A percentile compares a stretch with the other conserved stretches of the same genome.
These are phyloP conservation scores for Xiphorhynchus elegans DNA, from an alignment of 2,113 vertebrate species.

Conservation along the genomic window DNA sequence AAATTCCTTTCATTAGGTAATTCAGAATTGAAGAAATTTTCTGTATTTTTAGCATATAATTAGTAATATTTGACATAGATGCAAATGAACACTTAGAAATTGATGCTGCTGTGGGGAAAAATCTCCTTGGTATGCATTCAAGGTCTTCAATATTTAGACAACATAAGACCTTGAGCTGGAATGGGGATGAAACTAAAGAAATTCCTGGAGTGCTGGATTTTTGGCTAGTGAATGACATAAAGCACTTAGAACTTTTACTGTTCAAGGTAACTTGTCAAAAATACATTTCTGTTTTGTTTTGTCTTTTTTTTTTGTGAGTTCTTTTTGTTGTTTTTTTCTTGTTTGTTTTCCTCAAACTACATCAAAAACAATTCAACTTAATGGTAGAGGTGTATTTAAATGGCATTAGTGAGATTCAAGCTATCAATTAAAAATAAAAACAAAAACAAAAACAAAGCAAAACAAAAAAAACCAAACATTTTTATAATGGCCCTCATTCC, in stretches of 20 bases:
- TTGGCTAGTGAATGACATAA: not conserved
- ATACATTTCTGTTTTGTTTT: not conserved
- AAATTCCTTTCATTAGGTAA: not conserved
- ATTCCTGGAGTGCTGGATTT: not conserved
- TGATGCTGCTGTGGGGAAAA: not conserved
- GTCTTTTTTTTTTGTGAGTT: not conserved
- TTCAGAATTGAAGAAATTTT: not conserved
- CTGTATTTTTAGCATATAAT: not conserved
- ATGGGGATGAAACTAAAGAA: not conserved
- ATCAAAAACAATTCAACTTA: not conserved
- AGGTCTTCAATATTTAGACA: not conserved
- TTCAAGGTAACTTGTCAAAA: not conserved
- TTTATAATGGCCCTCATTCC: not conserved
- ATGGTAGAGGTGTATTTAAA: not conserved
- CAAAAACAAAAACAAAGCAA: no score
- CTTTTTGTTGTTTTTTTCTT: not conserved
- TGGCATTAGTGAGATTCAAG: not conserved
- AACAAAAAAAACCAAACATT: not conserved
- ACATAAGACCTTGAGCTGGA: not conserved
- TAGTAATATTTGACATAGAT: not conserved
- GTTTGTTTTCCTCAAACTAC: not conserved
- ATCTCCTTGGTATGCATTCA: not conserved
- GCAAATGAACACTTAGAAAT: not conserved
- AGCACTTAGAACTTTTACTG: not conserved
- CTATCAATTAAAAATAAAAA: not conserved